phyloP scores from a whole-genome alignment of 2,113 vertebrate species.

The Argyrosomus japonicus region DNA sequence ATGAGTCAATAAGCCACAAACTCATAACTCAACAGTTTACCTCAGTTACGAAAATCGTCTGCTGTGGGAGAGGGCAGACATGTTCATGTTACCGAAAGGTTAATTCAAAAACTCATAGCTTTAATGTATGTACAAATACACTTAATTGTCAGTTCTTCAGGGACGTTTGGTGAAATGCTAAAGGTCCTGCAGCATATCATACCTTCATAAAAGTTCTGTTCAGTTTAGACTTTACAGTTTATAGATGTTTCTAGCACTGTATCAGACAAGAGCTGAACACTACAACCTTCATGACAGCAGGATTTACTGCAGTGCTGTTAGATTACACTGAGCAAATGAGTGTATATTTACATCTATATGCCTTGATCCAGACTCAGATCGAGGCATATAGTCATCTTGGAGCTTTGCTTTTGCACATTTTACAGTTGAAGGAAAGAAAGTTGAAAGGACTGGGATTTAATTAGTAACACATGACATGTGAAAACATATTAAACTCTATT shows the following conservation, averaged over 20 bases:
- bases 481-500: neutral
- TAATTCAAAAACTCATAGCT: neutral
- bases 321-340: neutral
- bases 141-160: too few species aligned
- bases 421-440: neutral
- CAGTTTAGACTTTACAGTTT: neutral
- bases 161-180: too few species aligned
- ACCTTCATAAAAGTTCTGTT: neutral
- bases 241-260: neutral
- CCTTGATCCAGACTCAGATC: too few species aligned
- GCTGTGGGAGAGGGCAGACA: neutral
- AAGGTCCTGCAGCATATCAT: neutral
- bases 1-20: neutral
- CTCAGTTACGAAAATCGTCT: accelerated
- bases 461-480: neutral
- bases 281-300: neutral
- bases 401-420: neutral
- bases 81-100: neutral
- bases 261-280: neutral
- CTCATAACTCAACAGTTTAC: neutral
- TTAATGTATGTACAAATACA: neutral
- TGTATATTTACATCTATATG: neutral
- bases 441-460: neutral
- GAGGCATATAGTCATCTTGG: neutral
- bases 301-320: neutral